Conservation (phyloP, 1,140 invertebrate species). For the Thaumetopoea pityocampa region DNA sequence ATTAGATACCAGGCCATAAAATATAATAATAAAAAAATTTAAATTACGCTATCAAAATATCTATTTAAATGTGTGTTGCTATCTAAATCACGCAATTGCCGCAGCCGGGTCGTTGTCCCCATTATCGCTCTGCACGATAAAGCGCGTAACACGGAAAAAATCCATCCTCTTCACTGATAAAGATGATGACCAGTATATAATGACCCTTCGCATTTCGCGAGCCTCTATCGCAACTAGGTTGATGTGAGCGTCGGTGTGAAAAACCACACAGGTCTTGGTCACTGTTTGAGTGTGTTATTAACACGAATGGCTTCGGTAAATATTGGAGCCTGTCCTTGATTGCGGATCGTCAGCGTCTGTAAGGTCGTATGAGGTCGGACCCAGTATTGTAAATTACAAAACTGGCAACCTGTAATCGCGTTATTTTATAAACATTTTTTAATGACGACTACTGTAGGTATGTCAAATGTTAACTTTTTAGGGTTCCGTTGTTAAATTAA, state of each 20-base stretch:
- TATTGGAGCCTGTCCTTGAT: conserved; percentile 28
- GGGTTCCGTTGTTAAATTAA: too few relatives aligned
- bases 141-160: conserved; percentile 63
- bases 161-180: conserved; percentile 52
- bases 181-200: conserved; percentile 30
- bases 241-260: conserved; percentile 7
- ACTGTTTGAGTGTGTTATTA: conserved; percentile 20
- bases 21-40: too few relatives aligned
- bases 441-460: too few relatives aligned
- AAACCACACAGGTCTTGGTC: conserved; percentile 17
- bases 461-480: too few relatives aligned
- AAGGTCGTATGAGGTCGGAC: conserved; percentile 34
- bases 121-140: conserved; percentile 63
- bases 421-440: too few relatives aligned
- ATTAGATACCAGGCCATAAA: too few relatives aligned
- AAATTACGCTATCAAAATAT: conserved; percentile 23
- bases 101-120: conserved; percentile 53
- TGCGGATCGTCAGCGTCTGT: conserved; percentile 21
- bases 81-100: conserved; percentile 57
- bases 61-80: conserved; percentile 19
- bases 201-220: conserved; percentile 23
- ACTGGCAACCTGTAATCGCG: conserved; percentile 16
- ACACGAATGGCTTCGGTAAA: conserved; percentile 23
- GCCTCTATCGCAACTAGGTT: conserved; percentile 9
- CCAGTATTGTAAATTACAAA: conserved; percentile 27